Conservation (phyloP, 2,888 invertebrate species). For the Lottia scabra region DNA sequence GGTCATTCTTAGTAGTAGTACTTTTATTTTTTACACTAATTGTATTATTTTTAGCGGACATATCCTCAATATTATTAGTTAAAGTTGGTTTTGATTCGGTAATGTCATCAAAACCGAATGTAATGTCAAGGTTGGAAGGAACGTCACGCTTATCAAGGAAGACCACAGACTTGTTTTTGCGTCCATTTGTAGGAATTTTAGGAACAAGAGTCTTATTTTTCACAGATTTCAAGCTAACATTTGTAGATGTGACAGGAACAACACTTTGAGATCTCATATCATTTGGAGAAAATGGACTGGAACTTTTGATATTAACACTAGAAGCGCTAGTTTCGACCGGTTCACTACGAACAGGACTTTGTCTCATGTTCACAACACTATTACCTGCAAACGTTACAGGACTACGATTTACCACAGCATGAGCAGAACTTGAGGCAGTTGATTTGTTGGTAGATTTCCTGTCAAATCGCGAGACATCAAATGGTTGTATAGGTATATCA, state of each 20-base stretch:
- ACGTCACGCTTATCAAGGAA: slow-evolving; percentile 56
- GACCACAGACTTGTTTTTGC: slow-evolving; percentile 50
- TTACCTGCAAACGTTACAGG: neutral
- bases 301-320: neutral
- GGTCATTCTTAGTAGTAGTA: neutral
- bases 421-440: neutral
- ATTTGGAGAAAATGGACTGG: neutral
- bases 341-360: neutral
- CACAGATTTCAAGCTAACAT: neutral
- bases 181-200: slow-evolving; percentile 16
- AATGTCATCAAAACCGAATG: slow-evolving; percentile 56
- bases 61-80: neutral
- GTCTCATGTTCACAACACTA: neutral
- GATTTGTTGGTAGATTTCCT: neutral
- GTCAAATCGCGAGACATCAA: neutral
- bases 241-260: neutral
- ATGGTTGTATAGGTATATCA: neutral
- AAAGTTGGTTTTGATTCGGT: slow-evolving; percentile 2
- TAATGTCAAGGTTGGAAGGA: slow-evolving; percentile 50
- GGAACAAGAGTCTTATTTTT: neutral
- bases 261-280: neutral
- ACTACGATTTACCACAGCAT: neutral
- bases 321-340: neutral
- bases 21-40: slow-evolving; percentile 10
- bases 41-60: slow-evolving; percentile 6